These are phyloP conservation scores for Chirona hameri DNA, from an alignment of 2,888 invertebrate species.

Conservation along the genomic window DNA sequence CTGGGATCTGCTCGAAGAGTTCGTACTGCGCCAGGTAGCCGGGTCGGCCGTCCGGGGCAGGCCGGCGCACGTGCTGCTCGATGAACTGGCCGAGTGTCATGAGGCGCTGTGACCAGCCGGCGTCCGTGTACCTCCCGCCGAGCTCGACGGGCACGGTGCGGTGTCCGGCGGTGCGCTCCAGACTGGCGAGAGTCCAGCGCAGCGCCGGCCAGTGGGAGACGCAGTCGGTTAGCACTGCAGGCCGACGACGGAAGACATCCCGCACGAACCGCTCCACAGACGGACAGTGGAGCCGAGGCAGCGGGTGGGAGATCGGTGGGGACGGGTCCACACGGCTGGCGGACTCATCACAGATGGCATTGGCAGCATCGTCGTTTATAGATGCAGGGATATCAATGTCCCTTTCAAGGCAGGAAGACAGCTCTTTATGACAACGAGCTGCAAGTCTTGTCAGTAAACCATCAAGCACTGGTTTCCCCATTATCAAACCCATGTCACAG, in stretches of 20 bases:
- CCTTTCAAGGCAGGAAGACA: neutral
- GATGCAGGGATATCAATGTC: no score
- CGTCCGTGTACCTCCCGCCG: conserved; percentile 86
- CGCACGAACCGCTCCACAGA: conserved; percentile 65
- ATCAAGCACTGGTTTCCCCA: conserved; percentile 61
- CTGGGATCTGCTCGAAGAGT: conserved; percentile 87
- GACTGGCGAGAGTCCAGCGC: conserved; percentile 70
- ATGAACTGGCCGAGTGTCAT: conserved; percentile 84
- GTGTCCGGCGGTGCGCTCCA: conserved; percentile 70
- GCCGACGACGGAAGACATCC: conserved; percentile 56
- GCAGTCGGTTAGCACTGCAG: conserved; percentile 68
- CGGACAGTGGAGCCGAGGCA: conserved; percentile 54
- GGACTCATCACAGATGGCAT: neutral
- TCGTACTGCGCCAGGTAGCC: conserved; percentile 96
- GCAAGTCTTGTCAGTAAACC: conserved; percentile 46
- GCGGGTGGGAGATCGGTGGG: conserved; percentile 36
- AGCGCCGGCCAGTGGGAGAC: conserved; percentile 85
- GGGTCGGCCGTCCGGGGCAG: conserved; percentile 47
- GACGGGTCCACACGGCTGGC: neutral
- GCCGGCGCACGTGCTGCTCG: conserved; percentile 53
- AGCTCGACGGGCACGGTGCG: conserved; percentile 93
- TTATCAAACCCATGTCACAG: conserved; percentile 70
- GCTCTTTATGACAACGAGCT: conserved; percentile 30
- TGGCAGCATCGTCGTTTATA: neutral
- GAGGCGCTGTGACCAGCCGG: conserved; percentile 87